Base-by-base conservation (phyloP, 2,888 invertebrate species). In the Paralinhomoeus sp. region DNA sequence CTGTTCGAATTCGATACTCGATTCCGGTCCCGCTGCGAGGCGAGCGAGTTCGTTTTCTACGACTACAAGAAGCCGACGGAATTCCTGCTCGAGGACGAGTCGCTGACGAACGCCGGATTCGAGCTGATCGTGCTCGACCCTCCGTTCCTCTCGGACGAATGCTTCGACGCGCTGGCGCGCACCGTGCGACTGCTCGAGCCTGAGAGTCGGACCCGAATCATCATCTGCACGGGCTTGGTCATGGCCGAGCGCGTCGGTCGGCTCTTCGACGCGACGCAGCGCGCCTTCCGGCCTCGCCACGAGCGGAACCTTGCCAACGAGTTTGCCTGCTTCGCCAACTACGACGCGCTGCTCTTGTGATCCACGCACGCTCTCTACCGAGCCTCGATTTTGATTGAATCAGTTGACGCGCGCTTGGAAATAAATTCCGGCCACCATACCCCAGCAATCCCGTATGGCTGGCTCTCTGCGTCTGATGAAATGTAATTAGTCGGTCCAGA, bases 71-170 rank as follows among this genome's bases (percentile, higher is more conserved):
- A 12, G 27, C 27, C 27, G 27, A 27, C 27, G 12, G 5, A 5
- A 27, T 12, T 27, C 12, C 27, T 9, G 27, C 12, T 27, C 7
- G 27, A 27, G 7, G 12, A 12, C 5, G 12, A 12, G 7, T 27
- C 27, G 5, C 12, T 5, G 5, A n/a, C n/a, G n/a, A 52, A 51
- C 22, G 63, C 67, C 15, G 82, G 83, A 1, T 54, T 76, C 62
- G 81, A 87, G 64, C 61, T 91, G 23, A 78, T 91, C 1, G 70
- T 93, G 43, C 82, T 79, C 0, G 91, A 93, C 67, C 91, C 93
- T 1, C 93, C 93, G 0, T 91, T 89, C 65, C 69, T 93, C 2
- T 79, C 85, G 0, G 78, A 82, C 53, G 89, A 89, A 62, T 91
- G 91, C 64, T 70, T 89, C 40, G 71, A 73, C 1, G 85, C 87